Percentiles rank a stretch among this genome's conserved stretches.
phyloP scores from a whole-genome alignment of 2,888 invertebrate genomes.

The Ischnura elegans region DNA sequence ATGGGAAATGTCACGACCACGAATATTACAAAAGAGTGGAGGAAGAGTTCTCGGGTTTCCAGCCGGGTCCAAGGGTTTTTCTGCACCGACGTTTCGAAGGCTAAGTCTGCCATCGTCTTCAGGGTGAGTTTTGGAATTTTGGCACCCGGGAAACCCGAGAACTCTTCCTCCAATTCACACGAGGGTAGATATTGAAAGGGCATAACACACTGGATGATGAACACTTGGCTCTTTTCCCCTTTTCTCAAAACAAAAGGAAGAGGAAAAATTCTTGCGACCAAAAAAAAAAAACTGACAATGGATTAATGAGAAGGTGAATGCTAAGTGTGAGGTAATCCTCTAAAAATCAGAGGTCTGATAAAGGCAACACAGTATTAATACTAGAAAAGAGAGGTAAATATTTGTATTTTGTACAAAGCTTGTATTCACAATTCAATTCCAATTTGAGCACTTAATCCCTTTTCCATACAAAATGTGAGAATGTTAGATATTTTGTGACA shows the following conservation, averaged over 20 bases:
- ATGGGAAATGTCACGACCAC: too few species aligned
- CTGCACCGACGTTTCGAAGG: too few species aligned
- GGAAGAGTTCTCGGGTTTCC: too few species aligned
- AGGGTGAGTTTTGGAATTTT: too few species aligned
- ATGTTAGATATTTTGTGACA: neutral
- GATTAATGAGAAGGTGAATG: slow-evolving; percentile 64
- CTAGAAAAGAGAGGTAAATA: neutral
- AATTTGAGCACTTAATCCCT: neutral
- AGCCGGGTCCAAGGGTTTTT: too few species aligned
- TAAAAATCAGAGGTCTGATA: slow-evolving; percentile 36
- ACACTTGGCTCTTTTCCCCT: slow-evolving; percentile 43
- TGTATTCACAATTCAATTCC: slow-evolving; percentile 18
- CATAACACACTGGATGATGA: slow-evolving; percentile 52
- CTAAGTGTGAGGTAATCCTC: slow-evolving; percentile 36
- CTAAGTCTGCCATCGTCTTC: too few species aligned
- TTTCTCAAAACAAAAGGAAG: neutral
- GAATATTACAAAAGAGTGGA: too few species aligned
- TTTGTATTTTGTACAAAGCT: neutral
- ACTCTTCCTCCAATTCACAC: too few species aligned
- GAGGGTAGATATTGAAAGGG: too few species aligned
- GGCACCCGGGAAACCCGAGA: too few species aligned
- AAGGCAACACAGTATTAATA: slow-evolving; percentile 31
- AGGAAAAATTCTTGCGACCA: slow-evolving; percentile 45
- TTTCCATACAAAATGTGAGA: neutral
- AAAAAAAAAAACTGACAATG: slow-evolving; percentile 66